These are phyloP conservation scores for Emberiza fucata DNA, from an alignment of 2,113 vertebrate species.

Conservation along the genomic window DNA sequence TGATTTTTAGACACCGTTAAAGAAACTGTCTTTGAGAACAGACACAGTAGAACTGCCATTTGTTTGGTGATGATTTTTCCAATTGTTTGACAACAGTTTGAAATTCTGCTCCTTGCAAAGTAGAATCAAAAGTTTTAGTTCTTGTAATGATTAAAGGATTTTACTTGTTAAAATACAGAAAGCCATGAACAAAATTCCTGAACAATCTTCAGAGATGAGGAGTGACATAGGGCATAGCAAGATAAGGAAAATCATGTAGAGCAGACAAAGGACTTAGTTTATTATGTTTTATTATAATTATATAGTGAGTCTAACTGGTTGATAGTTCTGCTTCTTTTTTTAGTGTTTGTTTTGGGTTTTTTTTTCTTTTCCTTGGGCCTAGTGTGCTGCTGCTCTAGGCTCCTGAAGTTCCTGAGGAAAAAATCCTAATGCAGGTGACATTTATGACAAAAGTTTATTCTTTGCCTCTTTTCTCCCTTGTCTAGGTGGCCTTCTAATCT, in stretches of 20 bases:
- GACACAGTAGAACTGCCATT: neutral
- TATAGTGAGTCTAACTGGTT: neutral
- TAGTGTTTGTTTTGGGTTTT: rapidly evolving
- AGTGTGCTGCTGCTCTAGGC: neutral
- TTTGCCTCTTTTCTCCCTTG: neutral
- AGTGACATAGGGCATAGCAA: neutral
- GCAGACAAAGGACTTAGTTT: neutral
- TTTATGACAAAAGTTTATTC: neutral
- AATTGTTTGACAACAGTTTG: neutral
- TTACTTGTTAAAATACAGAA: neutral
- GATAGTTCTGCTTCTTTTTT: neutral
- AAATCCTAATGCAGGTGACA: neutral
- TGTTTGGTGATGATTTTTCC: neutral
- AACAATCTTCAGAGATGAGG: neutral
- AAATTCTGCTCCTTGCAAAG: neutral
- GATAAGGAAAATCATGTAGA: neutral
- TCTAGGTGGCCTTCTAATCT: conserved; percentile 90
- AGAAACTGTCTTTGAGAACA: neutral
- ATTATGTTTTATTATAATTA: neutral
- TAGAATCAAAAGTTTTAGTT: neutral
- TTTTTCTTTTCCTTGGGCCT: neutral
- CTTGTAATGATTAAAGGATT: neutral
- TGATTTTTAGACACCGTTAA: neutral
- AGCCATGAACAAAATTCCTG: neutral
- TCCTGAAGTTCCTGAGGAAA: neutral